Evolutionary conservation across 1,140 invertebrate genomes (phyloP), one percentile per base, ranked within the genome.

Genomic region (Chironomus tepperi): DNA sequence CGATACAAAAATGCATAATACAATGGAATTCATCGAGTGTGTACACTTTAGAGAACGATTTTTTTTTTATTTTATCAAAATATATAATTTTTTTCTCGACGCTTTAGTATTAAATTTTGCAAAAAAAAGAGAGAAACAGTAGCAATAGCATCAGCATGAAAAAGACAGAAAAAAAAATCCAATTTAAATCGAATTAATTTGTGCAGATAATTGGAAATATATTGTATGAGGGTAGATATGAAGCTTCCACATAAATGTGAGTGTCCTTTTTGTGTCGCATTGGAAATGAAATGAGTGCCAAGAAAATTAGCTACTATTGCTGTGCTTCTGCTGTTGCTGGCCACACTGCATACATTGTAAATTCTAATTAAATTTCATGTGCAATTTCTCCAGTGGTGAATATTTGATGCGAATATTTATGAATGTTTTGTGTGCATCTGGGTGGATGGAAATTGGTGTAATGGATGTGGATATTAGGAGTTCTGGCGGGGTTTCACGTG

Each of bases 161-260:
- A 34, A 34, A 34, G 24, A 34, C 24, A 34, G 24, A 34, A 34
- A 34, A 57, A 57, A 57, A 57, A 57, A 70, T 70, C 65, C 65
- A 70, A 70, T 70, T 70, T 70, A 70, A 70, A 70, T 70, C 65
- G 19, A 70, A 70, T 70, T 70, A 70, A 70, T 70, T 70, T 70
- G 16, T 70, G 19, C 7, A 70, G 65, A 70, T 70, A 70, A 70
- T 70, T 70, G 65, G 65, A 70, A 70, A 70, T 19, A 21, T 21
- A 21, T 21, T 70, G 65, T 57, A n/a, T 34, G 24, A 34, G 24
- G 24, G 24, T 57, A 57, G 47, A 57, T 57, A 10, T 57, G 47
- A 12, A 5, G 47, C 15, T 9, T 47, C 43, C 43, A 10, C 8
- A n/a, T n/a, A 12, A 57, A 57, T 57, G 9, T 70, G 65, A 70